Base-by-base conservation (phyloP, 2,888 invertebrate genomes). In the Neria commutata region DNA sequence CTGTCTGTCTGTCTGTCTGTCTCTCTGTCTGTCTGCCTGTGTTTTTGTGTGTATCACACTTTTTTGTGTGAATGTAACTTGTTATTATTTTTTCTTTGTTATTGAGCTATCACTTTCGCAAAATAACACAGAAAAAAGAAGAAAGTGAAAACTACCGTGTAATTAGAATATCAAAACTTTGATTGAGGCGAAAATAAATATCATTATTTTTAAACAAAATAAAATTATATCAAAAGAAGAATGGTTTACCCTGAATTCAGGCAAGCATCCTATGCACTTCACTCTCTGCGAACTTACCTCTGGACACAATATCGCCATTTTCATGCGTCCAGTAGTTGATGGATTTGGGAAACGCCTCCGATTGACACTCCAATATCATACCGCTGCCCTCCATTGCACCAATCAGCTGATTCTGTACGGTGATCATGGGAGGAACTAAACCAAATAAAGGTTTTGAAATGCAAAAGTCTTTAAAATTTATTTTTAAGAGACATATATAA, bases 371-470 rank as follows among this genome's bases (percentile, higher is more conserved):
- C 64, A 94, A 81, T 2, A 89, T 87, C 60, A 92, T 85, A 67
- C 89, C 87, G 57, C 91, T 88, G 16, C 90, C 91, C 58, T 89
- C 85, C 19, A 88, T 88, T 0, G 91, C 92, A 0, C 92, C 93
- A 14, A 94, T 91, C 67, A 93, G 83, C 81, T 92, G 92, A 82
- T 92, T 91, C 71, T 89, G 89, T 71, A 93, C 91, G 75, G 88
- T 89, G 63, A 94, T 91, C 86, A 91, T 91, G 11, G 94, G 94
- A 3, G 92, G 89, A 85, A 93, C 93, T 94, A 81, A 1, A n/a
- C n/a, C n/a, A n/a, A n/a, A n/a, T 47, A 53, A 17, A 23, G n/a
- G 10, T 47, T 8, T 11, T 11, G 4, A 47, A 4, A 37, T 24
- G n/a, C n/a, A n/a, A n/a, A n/a, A n/a, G n/a, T n/a, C n/a, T n/a